These are phyloP conservation scores for Drosophila insularis DNA, from an alignment of 1,140 invertebrate species.

Conservation along the genomic window DNA sequence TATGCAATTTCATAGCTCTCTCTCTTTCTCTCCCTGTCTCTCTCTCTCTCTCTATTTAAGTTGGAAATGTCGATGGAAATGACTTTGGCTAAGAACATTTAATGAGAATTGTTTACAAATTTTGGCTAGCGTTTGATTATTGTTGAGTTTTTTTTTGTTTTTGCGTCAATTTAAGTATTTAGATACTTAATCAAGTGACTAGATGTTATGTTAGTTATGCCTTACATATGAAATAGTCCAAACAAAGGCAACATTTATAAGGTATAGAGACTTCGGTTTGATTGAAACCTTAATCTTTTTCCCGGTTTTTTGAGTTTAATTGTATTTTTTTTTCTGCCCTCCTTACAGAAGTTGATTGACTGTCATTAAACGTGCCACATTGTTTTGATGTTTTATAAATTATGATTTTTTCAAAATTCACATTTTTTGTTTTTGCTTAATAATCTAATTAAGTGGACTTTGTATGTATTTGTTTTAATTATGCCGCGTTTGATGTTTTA, in stretches of 20 bases:
- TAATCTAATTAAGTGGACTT: conserved; percentile 60
- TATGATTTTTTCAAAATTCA: conserved; percentile 9
- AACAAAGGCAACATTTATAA: neutral
- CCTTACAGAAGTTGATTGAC: conserved; percentile 29
- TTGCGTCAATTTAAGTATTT: too few relatives aligned
- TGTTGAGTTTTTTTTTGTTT: too few relatives aligned
- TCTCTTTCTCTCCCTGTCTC: neutral
- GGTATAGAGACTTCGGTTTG: neutral
- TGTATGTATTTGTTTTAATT: conserved; percentile 57
- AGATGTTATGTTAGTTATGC: too few relatives aligned
- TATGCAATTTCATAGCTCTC: conserved; percentile 38
- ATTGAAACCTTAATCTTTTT: neutral
- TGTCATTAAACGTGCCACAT: conserved; percentile 26
- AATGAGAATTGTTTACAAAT: too few relatives aligned
- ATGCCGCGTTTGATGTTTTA: conserved; percentile 58
- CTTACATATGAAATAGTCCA: neutral
- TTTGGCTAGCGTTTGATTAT: too few relatives aligned
- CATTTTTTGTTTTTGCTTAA: conserved; percentile 38
- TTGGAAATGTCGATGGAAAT: neutral
- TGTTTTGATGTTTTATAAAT: conserved; percentile 21
- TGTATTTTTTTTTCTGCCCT: conserved; percentile 5
- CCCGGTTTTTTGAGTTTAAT: neutral
- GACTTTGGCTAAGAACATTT: too few relatives aligned
- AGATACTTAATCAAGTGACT: too few relatives aligned
- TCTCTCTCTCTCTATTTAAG: neutral